Evolutionary conservation across 1,140 invertebrate genomes (phyloP).

Genomic region (Heterodera schachtii): DNA sequence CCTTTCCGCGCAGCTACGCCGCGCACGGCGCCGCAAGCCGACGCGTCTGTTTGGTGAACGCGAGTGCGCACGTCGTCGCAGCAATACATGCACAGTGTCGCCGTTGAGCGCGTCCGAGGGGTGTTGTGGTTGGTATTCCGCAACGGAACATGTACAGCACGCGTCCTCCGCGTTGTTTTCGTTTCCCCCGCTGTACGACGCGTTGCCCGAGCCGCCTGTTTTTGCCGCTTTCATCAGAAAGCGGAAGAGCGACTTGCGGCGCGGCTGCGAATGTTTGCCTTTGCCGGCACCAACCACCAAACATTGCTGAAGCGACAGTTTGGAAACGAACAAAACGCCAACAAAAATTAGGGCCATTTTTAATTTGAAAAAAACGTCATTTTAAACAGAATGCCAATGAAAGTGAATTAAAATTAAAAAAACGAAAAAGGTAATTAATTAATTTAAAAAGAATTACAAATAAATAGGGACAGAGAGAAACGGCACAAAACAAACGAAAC

Average conservation of each 20-base stretch:
- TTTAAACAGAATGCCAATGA: too few species aligned
- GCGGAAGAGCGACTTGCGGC: slow-evolving; percentile 36
- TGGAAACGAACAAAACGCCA: slow-evolving; percentile 1
- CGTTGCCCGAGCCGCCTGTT: not conserved
- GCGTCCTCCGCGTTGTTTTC: not conserved
- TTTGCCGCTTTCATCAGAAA: slow-evolving; percentile 6
- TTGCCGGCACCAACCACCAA: not conserved
- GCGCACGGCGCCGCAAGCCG: not conserved
- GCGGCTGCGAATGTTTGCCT: slow-evolving; percentile 15
- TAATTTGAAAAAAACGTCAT: too few species aligned
- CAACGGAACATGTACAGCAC: not conserved
- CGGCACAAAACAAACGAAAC: not conserved
- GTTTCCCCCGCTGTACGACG: too few species aligned
- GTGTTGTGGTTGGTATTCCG: not conserved
- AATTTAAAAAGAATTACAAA: not conserved
- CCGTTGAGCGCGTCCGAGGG: not conserved
- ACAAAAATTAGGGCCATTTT: not conserved
- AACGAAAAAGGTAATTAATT: not conserved
- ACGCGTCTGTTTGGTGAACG: not conserved
- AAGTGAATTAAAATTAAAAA: not conserved
- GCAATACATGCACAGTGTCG: not conserved
- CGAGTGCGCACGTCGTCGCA: slow-evolving; percentile 1
- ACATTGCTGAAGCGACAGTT: not conserved
- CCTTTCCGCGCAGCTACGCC: not conserved
- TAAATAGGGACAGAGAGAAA: not conserved